A percentile compares a stretch with the other conserved stretches of the same genome.
phyloP scores from a whole-genome alignment of 2,797 vertebrate genomes.

The Alectoris magna region DNA sequence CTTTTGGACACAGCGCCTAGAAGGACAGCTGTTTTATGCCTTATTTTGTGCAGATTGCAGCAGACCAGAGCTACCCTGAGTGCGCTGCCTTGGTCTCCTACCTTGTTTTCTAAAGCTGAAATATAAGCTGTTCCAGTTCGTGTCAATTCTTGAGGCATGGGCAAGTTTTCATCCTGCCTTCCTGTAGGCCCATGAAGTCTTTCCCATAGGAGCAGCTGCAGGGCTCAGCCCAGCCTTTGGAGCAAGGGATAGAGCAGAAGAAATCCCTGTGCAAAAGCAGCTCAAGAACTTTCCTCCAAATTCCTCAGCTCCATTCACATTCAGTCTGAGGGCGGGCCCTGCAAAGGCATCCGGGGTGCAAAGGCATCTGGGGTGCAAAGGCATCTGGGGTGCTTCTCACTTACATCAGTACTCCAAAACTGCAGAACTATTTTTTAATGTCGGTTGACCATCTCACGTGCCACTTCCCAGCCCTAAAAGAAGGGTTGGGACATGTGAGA shows the following conservation, averaged over 20 bases:
- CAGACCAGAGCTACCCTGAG: neutral
- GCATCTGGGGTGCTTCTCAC: neutral
- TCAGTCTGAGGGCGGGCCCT: neutral
- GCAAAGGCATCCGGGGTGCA: neutral
- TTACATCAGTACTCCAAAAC: neutral
- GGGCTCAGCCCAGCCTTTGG: neutral
- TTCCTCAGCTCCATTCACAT: neutral
- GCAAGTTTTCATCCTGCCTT: neutral
- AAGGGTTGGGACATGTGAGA: neutral
- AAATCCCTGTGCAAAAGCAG: neutral
- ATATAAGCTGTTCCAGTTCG: neutral
- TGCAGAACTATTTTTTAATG: neutral
- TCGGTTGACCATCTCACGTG: neutral
- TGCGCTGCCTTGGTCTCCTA: neutral
- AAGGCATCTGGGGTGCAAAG: neutral
- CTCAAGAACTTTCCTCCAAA: neutral
- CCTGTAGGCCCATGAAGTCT: neutral
- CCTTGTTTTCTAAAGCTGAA: neutral
- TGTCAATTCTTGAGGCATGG: neutral
- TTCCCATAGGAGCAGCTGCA: neutral
- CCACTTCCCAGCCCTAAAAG: neutral
- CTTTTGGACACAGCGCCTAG: neutral
- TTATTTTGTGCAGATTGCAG: neutral
- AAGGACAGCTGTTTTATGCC: neutral
- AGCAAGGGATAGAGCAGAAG: neutral